Evolutionary conservation across 2,797 vertebrate genomes (phyloP).

Genomic region (Cygnus olor): DNA sequence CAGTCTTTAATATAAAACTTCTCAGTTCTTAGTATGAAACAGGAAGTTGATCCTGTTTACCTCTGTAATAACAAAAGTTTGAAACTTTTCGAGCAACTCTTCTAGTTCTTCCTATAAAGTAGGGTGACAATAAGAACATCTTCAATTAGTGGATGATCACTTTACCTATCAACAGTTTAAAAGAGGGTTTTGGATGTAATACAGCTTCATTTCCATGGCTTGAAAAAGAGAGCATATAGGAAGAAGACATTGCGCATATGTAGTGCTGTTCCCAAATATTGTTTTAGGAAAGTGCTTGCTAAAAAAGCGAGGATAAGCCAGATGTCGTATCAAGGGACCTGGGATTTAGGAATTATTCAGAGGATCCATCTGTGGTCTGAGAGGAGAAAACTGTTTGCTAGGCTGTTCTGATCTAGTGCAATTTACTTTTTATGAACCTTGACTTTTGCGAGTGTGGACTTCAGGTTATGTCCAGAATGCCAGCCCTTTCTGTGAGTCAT

Average conservation of each 20-base stretch:
- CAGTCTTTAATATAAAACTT: constrained; percentile 12
- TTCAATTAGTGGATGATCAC: neutral
- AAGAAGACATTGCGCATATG: neutral
- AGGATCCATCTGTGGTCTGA: neutral
- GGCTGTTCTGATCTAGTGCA: neutral
- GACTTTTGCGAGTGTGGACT: neutral
- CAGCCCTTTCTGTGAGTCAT: neutral
- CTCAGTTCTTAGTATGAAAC: neutral
- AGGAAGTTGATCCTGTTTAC: neutral
- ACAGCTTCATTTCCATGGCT: neutral
- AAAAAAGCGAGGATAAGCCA: neutral
- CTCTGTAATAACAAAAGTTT: neutral
- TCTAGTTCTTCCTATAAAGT: neutral
- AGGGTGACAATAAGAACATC: neutral
- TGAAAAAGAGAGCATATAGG: neutral
- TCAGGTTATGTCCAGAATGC: neutral
- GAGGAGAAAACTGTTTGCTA: neutral
- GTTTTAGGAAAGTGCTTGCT: constrained; percentile 16
- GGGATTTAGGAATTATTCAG: neutral
- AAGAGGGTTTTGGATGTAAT: neutral
- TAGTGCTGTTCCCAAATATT: neutral
- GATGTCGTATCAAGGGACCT: neutral
- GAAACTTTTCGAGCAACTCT: neutral
- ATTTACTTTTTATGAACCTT: neutral
- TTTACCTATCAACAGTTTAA: neutral